Base-by-base conservation (phyloP, 2,888 invertebrate genomes). In the Leucoma salicis region DNA sequence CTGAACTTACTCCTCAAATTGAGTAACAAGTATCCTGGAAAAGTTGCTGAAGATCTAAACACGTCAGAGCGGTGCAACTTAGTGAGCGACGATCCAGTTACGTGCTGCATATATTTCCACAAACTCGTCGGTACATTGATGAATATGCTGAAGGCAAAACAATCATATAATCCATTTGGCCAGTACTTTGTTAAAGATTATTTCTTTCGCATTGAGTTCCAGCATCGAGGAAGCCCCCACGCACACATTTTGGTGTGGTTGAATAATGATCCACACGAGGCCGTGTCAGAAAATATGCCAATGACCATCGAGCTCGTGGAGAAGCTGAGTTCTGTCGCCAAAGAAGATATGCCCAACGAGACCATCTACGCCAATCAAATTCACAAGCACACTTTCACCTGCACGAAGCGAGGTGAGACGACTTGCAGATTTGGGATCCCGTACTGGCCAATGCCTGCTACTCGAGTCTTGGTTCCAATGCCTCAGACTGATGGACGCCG, bases 171-270 rank as follows among this genome's bases (percentile, higher is more conserved):
- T 63, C 73, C 75, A 3, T 74, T 73, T 18, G 63, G 65, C 28
- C 7, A 66, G 43, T 66, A 70, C 14, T 13, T 12, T 13, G 33
- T 39, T 54, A 53, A 35, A 39, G 54, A 72, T 66, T 69, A 63
- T 28, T 78, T 78, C 52, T 31, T 66, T 56, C 50, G 71, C 1
- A 71, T 77, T 46, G 74, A 80, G 49, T 81, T 81, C 36, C 74
- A 77, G 42, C 70, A 78, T 56, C 49, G 64, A 39, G 79, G 74
- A 47, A 76, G 75, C 44, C 75, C 78, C 0, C 73, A 70, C 43
- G 77, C 74, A 5, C 78, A 79, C 31, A 71, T 76, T 54, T 57
- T 80, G 18, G 3, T 79, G 46, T 82, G 78, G 79, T 57, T 81
- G 8, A 50, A 73, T 31, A 33, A 74, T 35, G 78, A 64, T 33